Conservation (phyloP, 2,113 vertebrate genomes). For the Apistogramma diplotaenia region DNA sequence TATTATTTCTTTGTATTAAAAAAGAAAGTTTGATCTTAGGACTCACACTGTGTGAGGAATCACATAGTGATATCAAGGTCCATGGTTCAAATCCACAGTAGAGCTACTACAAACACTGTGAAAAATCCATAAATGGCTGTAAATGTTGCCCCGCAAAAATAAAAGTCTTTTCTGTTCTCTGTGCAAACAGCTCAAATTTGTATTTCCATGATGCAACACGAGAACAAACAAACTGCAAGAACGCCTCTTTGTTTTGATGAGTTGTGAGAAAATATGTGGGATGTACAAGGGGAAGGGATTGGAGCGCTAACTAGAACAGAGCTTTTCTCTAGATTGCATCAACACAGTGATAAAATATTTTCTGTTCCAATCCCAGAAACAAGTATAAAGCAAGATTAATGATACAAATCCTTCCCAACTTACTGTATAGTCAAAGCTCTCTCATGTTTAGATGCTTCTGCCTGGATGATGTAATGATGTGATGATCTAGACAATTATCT, state of each 20-base stretch:
- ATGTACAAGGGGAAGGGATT: neutral
- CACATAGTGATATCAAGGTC: conserved; percentile 17
- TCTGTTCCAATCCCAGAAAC: neutral
- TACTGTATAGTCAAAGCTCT: conserved; percentile 1
- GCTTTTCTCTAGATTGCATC: neutral
- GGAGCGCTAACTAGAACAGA: neutral
- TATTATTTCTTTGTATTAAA: conserved; percentile 6
- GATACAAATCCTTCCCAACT: neutral
- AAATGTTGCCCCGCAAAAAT: conserved; percentile 4
- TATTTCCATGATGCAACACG: neutral
- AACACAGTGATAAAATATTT: neutral
- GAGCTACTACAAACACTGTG: neutral
- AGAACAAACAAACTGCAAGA: conserved; percentile 34
- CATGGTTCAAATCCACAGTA: conserved; percentile 1
- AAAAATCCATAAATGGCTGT: neutral
- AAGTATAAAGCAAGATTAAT: neutral
- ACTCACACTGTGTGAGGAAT: neutral
- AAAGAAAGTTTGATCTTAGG: conserved; percentile 5
- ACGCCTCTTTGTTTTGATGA: conserved; percentile 42
- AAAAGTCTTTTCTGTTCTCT: neutral
- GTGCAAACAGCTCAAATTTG: conserved; percentile 1
- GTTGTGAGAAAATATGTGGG: conserved; percentile 34
- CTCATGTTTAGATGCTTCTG: conserved; percentile 8
- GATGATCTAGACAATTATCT: conserved; percentile 47
- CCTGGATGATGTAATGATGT: conserved; percentile 2